Evolutionary conservation across 2,888 invertebrate species (phyloP), one percentile per base, ranked within the genome.

Genomic region (Caenorhabditis sp.): DNA sequence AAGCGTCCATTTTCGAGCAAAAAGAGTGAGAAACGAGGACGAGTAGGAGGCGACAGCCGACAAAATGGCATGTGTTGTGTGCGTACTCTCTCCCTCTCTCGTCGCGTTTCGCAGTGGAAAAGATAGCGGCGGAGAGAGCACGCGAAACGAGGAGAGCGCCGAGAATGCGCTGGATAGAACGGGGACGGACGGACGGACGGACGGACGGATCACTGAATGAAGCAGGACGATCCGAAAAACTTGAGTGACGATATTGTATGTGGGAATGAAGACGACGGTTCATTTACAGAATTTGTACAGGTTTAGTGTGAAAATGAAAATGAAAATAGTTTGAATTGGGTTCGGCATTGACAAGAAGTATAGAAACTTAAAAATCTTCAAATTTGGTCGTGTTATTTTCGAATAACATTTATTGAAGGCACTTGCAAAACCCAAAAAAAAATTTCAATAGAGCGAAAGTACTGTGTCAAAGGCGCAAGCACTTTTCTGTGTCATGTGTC

Each of bases 1-100:
- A 59, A 37, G 20, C 37, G 59, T 70, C 53, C 70, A 59, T 59
- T 59, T 56, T 39, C 11, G 39, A 46, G 45, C 53, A 24, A 15
- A 53, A 66, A 66, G 30, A 30, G 45, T 66, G 35, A 48, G 50
- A 53, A 41, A 53, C 45, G 39, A 17, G 39, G 48, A 41, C 48
- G 30, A 46, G 43, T 39, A 32, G 27, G 43, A 32, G 26, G 41
- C 26, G 26, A n/a, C 39, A 35, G 56, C 46, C 65, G 48, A 37
- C 37, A 46, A n/a, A 68, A 56, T 45, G 68, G 68, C 68, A 68
- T 43, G 45, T 48, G 52, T 58, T 58, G 52, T 56, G 41, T 58
- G 32, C 30, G 56, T 68, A 39, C 50, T 52, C 52, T 66, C 56
- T 56, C 48, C 55, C 66, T 58, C 65, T 61, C 61, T 24, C 48